Evolutionary conservation across 2,113 vertebrate genomes (phyloP), one percentile per base, ranked within the genome.

Genomic region (Dissostichus mawsoni): DNA sequence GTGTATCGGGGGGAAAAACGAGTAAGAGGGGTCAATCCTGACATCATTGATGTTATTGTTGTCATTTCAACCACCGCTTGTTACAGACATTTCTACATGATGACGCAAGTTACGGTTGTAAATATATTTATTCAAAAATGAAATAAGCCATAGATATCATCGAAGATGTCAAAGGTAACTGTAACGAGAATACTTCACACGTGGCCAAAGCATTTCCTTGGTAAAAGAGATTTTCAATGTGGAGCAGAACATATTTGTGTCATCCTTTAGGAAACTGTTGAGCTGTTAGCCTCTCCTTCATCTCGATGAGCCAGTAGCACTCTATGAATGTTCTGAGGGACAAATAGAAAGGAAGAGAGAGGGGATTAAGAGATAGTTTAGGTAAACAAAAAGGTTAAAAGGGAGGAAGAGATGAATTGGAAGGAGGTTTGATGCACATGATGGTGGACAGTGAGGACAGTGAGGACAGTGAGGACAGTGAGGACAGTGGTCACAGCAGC

Each of bases 291-390:
- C 23, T 90, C 80, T 66, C 9, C 78, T 74, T 83, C 81, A 33
- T 44, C 62, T 52, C 81, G 75, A n/a, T 67, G 47, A 8, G n/a
- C 29, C 45, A 78, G 86, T 1, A 94, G 67, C 16, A 90, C 36
- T 25, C 18, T 64, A 13, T 91, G 87, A 10, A 95, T 79, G 67
- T 94, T 89, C 95, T 95, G 75, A 59, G 52, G 64, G 25, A 64
- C 20, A 83, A 23, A 63, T 14, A 81, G 23, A 29, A 29, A 29
- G 29, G 29, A 29, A 50, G 16, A 76, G 8, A 48, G 7, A 68
- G 8, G 47, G 2, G 16, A 33, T 23, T 51, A 3, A 59, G 14
- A 56, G 5, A 76, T 18, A 63, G 25, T 51, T 12, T 16, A 20
- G 23, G 1, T 11, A 1, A 36, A 5, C 8, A n/a, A 58, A 62